Evolutionary conservation across 2,113 vertebrate species (phyloP).

Genomic region (Chelonoidis abingdonii): DNA sequence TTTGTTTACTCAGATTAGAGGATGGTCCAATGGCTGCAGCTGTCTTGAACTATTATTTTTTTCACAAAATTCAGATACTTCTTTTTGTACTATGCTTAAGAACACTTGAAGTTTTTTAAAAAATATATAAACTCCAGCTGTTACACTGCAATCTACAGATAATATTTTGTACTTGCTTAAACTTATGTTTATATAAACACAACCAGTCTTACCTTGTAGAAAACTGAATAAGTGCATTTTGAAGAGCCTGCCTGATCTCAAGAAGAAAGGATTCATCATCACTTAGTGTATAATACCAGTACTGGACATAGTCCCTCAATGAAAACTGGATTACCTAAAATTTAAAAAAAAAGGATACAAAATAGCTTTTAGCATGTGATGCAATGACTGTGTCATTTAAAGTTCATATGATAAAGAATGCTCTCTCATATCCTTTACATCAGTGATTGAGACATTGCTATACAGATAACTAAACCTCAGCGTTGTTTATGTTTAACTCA

Average conservation of each 20-base stretch:
- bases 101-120: no score
- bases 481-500: not conserved
- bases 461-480: not conserved
- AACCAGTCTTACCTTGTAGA: constrained; percentile 88
- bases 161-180: not conserved
- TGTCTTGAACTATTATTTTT: not conserved
- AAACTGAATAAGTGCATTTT: constrained; percentile 97
- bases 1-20: not conserved
- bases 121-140: not conserved
- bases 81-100: not conserved
- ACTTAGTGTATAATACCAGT: constrained; percentile 99
- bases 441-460: not conserved
- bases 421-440: not conserved
- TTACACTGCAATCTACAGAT: not conserved
- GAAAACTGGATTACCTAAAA: constrained; percentile 97
- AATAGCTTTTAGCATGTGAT: not conserved
- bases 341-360: constrained; percentile 10
- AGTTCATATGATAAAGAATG: fast-evolving
- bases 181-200: not conserved
- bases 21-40: not conserved
- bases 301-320: constrained; percentile 97
- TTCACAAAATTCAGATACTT: not conserved
- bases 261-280: constrained; percentile 97
- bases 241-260: constrained; percentile 96
- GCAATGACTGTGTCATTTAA: not conserved